A percentile compares a stretch with the other conserved stretches of the same genome.
Evolutionary conservation across 2,888 invertebrate genomes (phyloP).

Genomic region (Drosophila fungiperda): DNA sequence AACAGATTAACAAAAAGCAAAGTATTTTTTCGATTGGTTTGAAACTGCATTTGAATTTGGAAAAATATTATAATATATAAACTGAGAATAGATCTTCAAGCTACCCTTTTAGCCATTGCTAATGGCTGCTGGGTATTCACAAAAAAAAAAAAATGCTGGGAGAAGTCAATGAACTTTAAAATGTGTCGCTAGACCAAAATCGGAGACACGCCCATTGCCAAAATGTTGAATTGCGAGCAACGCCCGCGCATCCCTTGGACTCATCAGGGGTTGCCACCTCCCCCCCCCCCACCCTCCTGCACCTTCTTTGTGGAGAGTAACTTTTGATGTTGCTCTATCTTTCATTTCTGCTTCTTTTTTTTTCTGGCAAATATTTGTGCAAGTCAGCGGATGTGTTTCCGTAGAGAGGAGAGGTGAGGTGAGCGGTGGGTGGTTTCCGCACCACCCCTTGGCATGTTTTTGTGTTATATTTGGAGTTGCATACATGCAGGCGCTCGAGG

Average conservation of each 20-base stretch:
- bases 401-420: neutral
- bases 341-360: conserved; percentile 20
- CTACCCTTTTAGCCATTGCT: neutral
- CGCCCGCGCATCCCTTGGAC: conserved; percentile 43
- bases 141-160: conserved; percentile 35
- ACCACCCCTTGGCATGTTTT: conserved; percentile 42
- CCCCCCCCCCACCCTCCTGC: neutral
- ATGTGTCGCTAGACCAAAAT: conserved; percentile 43
- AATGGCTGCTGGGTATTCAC: neutral
- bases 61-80: neutral
- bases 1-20: no score
- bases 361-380: conserved; percentile 75
- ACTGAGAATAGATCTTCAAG: neutral
- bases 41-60: no score
- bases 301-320: conserved; percentile 26
- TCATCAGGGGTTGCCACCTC: neutral
- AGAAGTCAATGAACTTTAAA: conserved; percentile 78
- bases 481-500: conserved; percentile 55
- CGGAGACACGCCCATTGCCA: conserved; percentile 41
- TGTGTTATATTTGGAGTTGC: conserved; percentile 72
- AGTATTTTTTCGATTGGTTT: no score
- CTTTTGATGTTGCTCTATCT: conserved; percentile 46
- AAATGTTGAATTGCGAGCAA: conserved; percentile 14
- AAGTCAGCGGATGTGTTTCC: conserved; percentile 57
- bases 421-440: neutral